Percentiles rank a stretch among this genome's conserved stretches.
phyloP scores from a whole-genome alignment of 2,888 invertebrate species.

The Teleogryllus oceanicus region DNA sequence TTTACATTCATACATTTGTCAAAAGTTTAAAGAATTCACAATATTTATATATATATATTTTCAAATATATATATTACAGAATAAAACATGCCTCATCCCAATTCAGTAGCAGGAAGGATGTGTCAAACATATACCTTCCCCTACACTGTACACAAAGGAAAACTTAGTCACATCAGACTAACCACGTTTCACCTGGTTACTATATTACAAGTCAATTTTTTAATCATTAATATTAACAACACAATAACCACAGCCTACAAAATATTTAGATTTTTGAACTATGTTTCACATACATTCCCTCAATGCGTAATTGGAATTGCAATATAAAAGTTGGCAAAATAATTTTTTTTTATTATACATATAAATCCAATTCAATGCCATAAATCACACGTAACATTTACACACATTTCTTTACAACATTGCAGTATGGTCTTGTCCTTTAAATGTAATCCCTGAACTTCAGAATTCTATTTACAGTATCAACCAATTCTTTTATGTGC shows the following conservation, averaged over 20 bases:
- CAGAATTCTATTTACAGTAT: no score
- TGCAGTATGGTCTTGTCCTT: no score
- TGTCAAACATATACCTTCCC: neutral
- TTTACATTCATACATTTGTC: neutral
- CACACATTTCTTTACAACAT: no score
- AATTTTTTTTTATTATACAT: neutral
- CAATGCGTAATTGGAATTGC: neutral
- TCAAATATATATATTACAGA: neutral
- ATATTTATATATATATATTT: neutral
- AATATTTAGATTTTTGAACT: neutral
- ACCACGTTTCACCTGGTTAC: neutral
- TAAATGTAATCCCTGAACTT: no score
- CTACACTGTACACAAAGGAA: neutral
- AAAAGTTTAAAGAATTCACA: constrained; percentile 1
- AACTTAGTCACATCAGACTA: neutral
- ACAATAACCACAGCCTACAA: neutral
- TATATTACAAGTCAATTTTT: neutral
- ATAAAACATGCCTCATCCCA: neutral
- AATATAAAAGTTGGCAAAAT: neutral
- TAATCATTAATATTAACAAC: neutral
- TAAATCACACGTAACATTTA: no score
- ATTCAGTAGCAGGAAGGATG: neutral
- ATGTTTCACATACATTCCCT: neutral
- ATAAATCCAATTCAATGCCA: no score
- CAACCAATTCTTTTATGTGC: no score